These are phyloP conservation scores for Cotesia chilonis DNA, from an alignment of 1,140 invertebrate genomes.

Conservation along the genomic window DNA sequence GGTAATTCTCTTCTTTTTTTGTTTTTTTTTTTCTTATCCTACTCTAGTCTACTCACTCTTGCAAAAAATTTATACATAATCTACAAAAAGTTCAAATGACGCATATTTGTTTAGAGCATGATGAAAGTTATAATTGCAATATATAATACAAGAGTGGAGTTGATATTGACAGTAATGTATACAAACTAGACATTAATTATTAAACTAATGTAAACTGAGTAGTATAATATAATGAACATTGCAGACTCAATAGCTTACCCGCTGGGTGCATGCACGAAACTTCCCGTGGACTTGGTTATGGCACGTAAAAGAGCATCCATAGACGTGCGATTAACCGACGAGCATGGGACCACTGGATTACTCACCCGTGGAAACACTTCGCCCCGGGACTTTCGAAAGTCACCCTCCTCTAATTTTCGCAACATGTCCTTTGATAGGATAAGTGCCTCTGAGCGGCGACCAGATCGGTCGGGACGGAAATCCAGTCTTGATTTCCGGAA, in stretches of 20 bases:
- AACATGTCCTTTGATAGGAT: conserved; percentile 63
- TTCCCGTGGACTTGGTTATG: conserved; percentile 58
- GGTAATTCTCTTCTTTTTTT: conserved; percentile 12
- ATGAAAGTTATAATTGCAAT: no score
- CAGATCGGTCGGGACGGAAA: conserved; percentile 59
- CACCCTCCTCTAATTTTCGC: conserved; percentile 58
- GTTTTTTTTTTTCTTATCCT: neutral
- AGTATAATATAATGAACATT: neutral
- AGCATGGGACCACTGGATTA: conserved; percentile 45
- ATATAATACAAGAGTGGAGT: no score
- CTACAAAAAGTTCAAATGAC: no score
- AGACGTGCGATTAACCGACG: conserved; percentile 58
- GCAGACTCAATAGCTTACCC: conserved; percentile 34
- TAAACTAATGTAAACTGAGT: no score
- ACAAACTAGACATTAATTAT: neutral
- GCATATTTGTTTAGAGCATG: no score
- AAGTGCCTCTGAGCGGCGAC: conserved; percentile 52
- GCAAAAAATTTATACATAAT: no score
- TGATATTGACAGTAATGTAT: neutral
- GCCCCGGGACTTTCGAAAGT: conserved; percentile 56
- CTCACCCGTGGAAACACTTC: conserved; percentile 51
- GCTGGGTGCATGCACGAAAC: conserved; percentile 53
- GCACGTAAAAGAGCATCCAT: conserved; percentile 61
- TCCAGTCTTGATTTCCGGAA: conserved; percentile 60
- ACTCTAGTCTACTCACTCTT: no score